A percentile compares a stretch with the other conserved stretches of the same genome.
These are phyloP conservation scores for Cecidostiba fungosa DNA, from an alignment of 2,888 invertebrate species.

Conservation along the genomic window DNA sequence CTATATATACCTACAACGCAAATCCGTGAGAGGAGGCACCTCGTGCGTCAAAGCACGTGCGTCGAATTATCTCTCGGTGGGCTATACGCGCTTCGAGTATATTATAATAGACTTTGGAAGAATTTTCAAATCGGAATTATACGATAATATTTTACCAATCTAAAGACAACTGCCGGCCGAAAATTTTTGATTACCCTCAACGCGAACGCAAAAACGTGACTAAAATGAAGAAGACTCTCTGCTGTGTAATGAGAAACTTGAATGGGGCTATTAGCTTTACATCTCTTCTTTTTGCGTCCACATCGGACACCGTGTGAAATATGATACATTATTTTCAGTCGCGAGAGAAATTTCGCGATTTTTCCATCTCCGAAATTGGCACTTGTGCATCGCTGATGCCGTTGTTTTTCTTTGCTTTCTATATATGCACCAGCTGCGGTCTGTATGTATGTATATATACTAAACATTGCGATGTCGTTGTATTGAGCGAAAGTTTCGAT, in stretches of 20 bases:
- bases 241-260: slow-evolving; percentile 31
- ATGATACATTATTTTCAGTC: slow-evolving; percentile 13
- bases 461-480: neutral
- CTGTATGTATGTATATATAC: neutral
- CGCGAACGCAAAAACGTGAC: slow-evolving; percentile 12
- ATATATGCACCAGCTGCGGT: neutral
- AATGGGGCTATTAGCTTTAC: slow-evolving; percentile 33
- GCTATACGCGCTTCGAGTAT: too few species aligned
- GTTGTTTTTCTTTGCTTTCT: slow-evolving; percentile 34
- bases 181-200: too few species aligned
- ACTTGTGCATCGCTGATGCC: neutral
- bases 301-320: neutral
- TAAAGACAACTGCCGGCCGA: neutral
- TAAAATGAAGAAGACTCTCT: neutral
- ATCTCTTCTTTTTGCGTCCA: neutral
- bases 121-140: too few species aligned
- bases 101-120: too few species aligned
- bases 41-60: neutral
- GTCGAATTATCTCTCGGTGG: neutral
- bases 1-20: neutral
- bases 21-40: neutral
- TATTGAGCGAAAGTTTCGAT: slow-evolving; percentile 5
- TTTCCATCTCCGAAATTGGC: slow-evolving; percentile 16
- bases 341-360: slow-evolving; percentile 31
- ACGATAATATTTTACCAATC: too few species aligned